phyloP scores from a whole-genome alignment of 2,797 vertebrate genomes.

The Clarias platycephalus region DNA sequence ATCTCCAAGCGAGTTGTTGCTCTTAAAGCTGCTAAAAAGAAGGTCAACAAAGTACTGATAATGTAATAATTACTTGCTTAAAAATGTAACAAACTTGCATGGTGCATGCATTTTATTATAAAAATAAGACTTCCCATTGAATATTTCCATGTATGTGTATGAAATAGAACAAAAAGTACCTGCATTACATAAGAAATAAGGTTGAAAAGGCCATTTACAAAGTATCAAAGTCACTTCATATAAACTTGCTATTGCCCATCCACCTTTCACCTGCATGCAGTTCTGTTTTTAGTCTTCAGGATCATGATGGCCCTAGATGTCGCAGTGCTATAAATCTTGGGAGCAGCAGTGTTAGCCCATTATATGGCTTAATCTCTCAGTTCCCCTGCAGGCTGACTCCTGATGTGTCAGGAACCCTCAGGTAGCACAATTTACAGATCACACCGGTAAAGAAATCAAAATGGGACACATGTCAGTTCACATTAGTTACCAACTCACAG shows the following conservation, averaged over 20 bases:
- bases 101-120: too few relatives aligned
- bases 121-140: too few relatives aligned
- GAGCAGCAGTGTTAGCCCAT: conserved; percentile 60
- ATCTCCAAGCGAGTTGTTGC: too few relatives aligned
- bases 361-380: conserved; percentile 60
- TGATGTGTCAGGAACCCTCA: conserved; percentile 69
- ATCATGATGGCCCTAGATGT: conserved; percentile 51
- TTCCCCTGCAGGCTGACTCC: conserved; percentile 57
- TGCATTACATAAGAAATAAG: not conserved
- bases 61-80: too few relatives aligned
- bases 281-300: conserved; percentile 55
- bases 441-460: conserved; percentile 70
- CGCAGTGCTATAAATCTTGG: conserved; percentile 52
- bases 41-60: too few relatives aligned
- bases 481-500: conserved; percentile 74
- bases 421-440: conserved; percentile 83
- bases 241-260: conserved; percentile 32
- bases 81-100: too few relatives aligned
- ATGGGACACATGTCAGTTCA: conserved; percentile 76
- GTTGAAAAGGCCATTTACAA: not conserved
- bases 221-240: conserved; percentile 5
- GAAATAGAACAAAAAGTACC: conserved; percentile 8
- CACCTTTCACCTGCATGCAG: conserved; percentile 48
- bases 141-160: too few relatives aligned
- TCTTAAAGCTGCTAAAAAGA: too few relatives aligned